A percentile compares a stretch with the other conserved stretches of the same genome.
phyloP scores from a whole-genome alignment of 2,113 vertebrate species.

The Megaceryle torquata region DNA sequence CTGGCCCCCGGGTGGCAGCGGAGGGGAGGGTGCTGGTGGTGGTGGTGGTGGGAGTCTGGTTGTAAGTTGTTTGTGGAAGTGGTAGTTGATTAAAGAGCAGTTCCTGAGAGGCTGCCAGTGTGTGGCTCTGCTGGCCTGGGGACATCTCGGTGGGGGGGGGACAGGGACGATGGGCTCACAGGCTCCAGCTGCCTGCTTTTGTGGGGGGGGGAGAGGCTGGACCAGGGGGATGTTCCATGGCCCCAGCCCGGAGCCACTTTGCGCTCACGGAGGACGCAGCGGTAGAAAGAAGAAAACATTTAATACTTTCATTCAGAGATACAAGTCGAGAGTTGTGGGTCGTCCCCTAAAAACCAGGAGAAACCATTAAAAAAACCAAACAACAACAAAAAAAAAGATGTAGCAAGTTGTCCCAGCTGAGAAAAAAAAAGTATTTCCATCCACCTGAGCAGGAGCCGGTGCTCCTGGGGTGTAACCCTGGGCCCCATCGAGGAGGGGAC shows the following conservation, averaged over 20 bases:
- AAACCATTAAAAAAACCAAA: not conserved
- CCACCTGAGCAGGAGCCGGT: not conserved
- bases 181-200: not conserved
- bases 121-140: not conserved
- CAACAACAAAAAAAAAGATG: not conserved
- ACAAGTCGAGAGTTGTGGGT: constrained; percentile 41
- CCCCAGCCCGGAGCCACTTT: not conserved
- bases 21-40: not conserved
- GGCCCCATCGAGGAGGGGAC: not conserved
- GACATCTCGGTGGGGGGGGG: not conserved
- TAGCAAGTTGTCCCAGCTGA: not conserved
- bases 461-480: not conserved
- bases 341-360: constrained; percentile 13
- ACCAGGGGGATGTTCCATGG: rapidly evolving
- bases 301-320: constrained; percentile 74
- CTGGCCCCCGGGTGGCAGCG: not conserved
- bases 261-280: not conserved
- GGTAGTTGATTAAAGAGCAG: constrained; percentile 49
- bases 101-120: not conserved
- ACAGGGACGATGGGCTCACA: rapidly evolving
- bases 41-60: not conserved
- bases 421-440: not conserved
- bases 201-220: not conserved
- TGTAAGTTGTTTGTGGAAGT: not conserved
- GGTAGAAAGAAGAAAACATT: constrained; percentile 77